phyloP scores from a whole-genome alignment of 2,797 vertebrate genomes.

The Epinephelus coioides region DNA sequence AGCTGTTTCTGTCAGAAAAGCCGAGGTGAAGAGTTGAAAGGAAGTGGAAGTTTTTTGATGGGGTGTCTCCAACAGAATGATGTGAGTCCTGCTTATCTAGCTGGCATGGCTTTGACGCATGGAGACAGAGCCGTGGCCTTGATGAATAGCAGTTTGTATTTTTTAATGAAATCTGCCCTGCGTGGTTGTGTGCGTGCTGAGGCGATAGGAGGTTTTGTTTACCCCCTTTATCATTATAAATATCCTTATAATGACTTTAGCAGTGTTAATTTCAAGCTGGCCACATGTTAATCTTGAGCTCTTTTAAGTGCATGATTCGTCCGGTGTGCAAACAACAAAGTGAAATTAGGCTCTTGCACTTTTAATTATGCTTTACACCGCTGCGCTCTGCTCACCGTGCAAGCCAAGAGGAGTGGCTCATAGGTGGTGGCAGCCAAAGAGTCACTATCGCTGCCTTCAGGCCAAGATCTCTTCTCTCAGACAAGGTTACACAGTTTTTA shows the following conservation, averaged over 20 bases:
- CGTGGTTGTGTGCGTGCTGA: not conserved
- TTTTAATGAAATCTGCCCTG: conserved; percentile 5
- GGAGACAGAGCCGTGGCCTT: conserved; percentile 1
- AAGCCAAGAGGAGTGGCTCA: conserved; percentile 46
- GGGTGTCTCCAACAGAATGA: conserved; percentile 7
- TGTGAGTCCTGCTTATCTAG: conserved; percentile 35
- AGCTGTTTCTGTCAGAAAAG: conserved; percentile 37
- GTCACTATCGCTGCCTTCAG: conserved; percentile 45
- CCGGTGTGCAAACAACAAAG: not conserved
- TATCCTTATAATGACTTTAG: not conserved
- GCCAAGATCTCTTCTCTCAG: conserved; percentile 49
- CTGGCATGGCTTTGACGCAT: conserved; percentile 2
- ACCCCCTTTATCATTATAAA: conserved; percentile 23
- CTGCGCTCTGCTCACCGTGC: not conserved
- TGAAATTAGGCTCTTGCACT: conserved; percentile 2
- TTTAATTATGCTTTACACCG: not conserved
- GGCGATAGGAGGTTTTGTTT: not conserved
- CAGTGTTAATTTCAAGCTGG: not conserved
- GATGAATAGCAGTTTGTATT: conserved; percentile 11
- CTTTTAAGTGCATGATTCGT: conserved; percentile 1
- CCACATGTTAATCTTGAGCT: not conserved
- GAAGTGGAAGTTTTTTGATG: conserved; percentile 34
- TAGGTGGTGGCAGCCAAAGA: conserved; percentile 43
- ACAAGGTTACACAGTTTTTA: conserved; percentile 50
- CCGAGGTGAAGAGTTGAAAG: conserved; percentile 51